These are phyloP conservation scores for Sebastes aleutianus DNA, from an alignment of 2,797 vertebrate genomes.

Conservation along the genomic window DNA sequence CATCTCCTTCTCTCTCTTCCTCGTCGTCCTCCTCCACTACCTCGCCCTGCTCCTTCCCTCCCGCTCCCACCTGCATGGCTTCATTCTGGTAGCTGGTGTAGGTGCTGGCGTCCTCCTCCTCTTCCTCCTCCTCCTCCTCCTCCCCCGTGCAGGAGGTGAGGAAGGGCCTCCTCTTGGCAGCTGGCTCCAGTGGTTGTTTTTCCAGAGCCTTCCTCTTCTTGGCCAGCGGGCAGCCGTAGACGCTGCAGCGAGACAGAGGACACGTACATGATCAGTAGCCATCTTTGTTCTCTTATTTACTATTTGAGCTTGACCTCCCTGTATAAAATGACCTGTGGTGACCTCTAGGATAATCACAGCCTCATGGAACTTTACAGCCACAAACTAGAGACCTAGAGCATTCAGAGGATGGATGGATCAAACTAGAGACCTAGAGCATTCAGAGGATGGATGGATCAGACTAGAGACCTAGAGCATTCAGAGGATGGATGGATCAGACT, in stretches of 20 bases:
- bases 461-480: too few species aligned
- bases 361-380: too few species aligned
- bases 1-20: slow-evolving; percentile 60
- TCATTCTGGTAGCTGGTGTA: slow-evolving; percentile 87
- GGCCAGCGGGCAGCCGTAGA: slow-evolving; percentile 97
- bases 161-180: slow-evolving; percentile 90
- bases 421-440: too few species aligned
- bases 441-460: too few species aligned
- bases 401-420: too few species aligned
- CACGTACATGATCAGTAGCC: slow-evolving; percentile 15
- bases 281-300: slow-evolving; percentile 26
- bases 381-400: too few species aligned
- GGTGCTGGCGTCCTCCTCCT: slow-evolving; percentile 84
- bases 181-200: slow-evolving; percentile 91
- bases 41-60: slow-evolving; percentile 86
- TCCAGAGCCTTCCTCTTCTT: slow-evolving; percentile 98
- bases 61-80: slow-evolving; percentile 83
- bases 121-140: slow-evolving; percentile 74
- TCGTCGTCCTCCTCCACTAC: slow-evolving; percentile 83
- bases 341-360: too few species aligned
- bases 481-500: too few species aligned
- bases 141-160: slow-evolving; percentile 80
- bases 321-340: too few species aligned
- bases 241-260: slow-evolving; percentile 76
- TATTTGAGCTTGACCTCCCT: neutral